Base-by-base conservation (phyloP, 2,113 vertebrate species). In the Tiliqua scincoides region DNA sequence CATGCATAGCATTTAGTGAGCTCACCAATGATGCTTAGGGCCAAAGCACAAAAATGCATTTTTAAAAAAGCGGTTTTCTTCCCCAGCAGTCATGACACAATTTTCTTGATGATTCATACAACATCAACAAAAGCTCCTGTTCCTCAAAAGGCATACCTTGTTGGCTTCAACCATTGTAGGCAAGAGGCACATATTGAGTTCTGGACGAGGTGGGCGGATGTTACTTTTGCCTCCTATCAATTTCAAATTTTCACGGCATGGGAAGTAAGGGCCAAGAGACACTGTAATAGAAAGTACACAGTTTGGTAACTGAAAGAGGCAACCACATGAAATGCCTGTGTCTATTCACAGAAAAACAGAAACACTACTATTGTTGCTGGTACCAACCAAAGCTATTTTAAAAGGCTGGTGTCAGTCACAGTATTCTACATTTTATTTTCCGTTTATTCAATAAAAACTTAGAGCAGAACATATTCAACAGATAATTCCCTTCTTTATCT, bases 181-280 rank as follows among this genome's bases (percentile, higher is more conserved):
- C 95, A 99, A 97, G 96, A 99, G 98, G 97, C 99, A 99, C 99
- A 99, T 99, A 95, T 99, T 99, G 94, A 99, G 98, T 83, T 99
- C 99, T 1, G 99, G 99, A 85, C 99, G 96, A 2, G 98, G 99
- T 88, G 99, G 99, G 30, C 99, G 97, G 95, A 99, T 98, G 96
- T 99, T 99, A 97, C 98, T 99, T 95, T 99, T 99, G 76, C 98
- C 98, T 93, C 98, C 99, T 97, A 99, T 98, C 95, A 99, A 97
- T 95, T 99, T 99, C 95, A 99, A 98, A 97, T 99, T 99, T 97
- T 99, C 99, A 95, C 98, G 97, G 97, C 99, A 99, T 91, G 99
- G 99, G 95, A 99, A 98, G 97, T 99, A 99, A 87, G 99, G 99
- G 21, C 99, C 99, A 90, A 99, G 98, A 78, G 99, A 99, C 99